Evolutionary conservation across 2,888 invertebrate genomes (phyloP).

Genomic region (Trissolcus japonicus): DNA sequence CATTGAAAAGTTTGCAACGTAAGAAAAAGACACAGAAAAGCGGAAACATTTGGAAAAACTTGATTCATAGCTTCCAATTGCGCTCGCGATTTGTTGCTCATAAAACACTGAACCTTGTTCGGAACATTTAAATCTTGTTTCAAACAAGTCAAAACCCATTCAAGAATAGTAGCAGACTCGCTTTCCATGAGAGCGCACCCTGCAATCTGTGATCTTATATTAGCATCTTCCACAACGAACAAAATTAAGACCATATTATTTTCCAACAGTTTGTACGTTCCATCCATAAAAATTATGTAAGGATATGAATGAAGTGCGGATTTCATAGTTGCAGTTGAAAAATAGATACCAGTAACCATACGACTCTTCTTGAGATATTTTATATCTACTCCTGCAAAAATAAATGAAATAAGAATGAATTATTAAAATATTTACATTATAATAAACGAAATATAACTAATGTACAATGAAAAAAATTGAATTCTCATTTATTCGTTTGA

Average conservation of each 20-base stretch:
- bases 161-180: conserved; percentile 12
- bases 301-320: conserved; percentile 11
- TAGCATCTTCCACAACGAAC: conserved; percentile 41
- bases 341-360: conserved; percentile 1
- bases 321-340: conserved; percentile 22
- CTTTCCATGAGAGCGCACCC: conserved; percentile 35
- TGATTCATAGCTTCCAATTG: neutral
- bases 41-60: conserved; percentile 2
- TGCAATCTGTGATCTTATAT: conserved; percentile 31
- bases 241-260: conserved; percentile 22
- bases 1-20: conserved; percentile 11
- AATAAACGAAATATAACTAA: no score
- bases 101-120: conserved; percentile 26
- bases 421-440: no score
- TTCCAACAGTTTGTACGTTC: conserved; percentile 18
- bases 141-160: conserved; percentile 36
- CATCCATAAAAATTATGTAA: conserved; percentile 23
- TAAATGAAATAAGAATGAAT: no score
- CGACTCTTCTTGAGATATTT: no score
- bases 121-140: conserved; percentile 28
- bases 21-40: conserved; percentile 14
- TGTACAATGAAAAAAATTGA: no score
- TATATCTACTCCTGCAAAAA: no score
- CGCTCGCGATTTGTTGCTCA: conserved; percentile 12
- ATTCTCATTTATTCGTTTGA: no score